A percentile compares a stretch with the other conserved stretches of the same genome.
These are phyloP conservation scores for Nyctereutes procyonoides DNA, from an alignment of 2,113 vertebrate species.

Conservation along the genomic window DNA sequence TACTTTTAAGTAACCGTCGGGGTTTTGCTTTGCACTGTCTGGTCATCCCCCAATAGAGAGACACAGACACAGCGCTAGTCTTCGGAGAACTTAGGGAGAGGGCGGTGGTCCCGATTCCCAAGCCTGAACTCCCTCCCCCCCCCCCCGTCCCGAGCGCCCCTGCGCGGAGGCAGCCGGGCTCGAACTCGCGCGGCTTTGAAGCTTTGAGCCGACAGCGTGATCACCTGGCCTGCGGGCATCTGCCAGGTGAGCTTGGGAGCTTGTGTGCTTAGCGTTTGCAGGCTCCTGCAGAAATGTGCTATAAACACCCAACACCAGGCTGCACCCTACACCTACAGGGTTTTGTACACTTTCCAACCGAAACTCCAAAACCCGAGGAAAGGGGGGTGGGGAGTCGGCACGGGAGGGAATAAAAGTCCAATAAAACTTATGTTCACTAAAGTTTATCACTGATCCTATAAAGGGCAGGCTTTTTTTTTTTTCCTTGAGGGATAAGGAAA, in stretches of 20 bases:
- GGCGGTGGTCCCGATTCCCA: neutral
- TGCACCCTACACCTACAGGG: conserved; percentile 72
- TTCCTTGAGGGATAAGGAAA: neutral
- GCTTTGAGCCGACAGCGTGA: neutral
- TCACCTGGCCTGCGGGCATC: conserved; percentile 48
- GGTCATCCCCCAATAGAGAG: neutral
- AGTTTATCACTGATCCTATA: conserved; percentile 24
- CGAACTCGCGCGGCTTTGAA: neutral
- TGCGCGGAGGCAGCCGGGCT: neutral
- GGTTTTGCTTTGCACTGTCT: neutral
- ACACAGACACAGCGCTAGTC: neutral
- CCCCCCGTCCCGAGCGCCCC: neutral
- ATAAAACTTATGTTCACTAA: conserved; percentile 47
- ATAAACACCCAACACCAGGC: conserved; percentile 63
- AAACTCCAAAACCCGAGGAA: conserved; percentile 63
- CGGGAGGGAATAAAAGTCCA: conserved; percentile 22
- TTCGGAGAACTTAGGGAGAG: no score
- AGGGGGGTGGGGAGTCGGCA: neutral
- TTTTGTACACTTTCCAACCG: conserved; percentile 79
- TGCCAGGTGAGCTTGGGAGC: conserved; percentile 61
- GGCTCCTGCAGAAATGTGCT: conserved; percentile 63
- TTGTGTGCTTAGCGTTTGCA: conserved; percentile 46
- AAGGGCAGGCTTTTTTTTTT: neutral
- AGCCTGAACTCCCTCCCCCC: neutral
- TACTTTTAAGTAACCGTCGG: neutral